Percentiles rank a stretch among this genome's conserved stretches.
phyloP scores from a whole-genome alignment of 2,113 vertebrate species.

The Pardalotus punctatus region DNA sequence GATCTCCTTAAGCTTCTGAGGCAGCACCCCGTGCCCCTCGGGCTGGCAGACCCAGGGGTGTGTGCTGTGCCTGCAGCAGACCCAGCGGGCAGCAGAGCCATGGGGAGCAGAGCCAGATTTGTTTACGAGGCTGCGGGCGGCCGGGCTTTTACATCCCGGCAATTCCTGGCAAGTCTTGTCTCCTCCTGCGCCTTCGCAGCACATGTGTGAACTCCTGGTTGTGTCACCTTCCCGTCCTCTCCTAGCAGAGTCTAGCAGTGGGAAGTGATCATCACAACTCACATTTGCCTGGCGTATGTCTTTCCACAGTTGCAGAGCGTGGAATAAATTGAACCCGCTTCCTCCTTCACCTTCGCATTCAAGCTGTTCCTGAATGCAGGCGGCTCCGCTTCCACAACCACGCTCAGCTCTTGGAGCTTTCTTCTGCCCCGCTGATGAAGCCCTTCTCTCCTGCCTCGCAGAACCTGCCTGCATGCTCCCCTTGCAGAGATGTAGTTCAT shows the following conservation, averaged over 20 bases:
- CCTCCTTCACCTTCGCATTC: background rate
- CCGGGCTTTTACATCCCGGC: background rate
- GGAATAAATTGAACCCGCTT: background rate
- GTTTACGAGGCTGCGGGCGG: background rate
- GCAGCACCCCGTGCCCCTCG: accelerated
- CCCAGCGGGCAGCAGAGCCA: accelerated
- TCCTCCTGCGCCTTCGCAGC: background rate
- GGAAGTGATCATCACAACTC: constrained; percentile 38
- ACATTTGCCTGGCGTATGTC: background rate
- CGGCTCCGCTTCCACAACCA: background rate
- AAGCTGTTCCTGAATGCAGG: background rate
- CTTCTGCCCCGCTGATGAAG: background rate
- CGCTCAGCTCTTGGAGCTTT: background rate
- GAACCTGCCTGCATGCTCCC: background rate
- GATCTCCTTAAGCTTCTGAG: background rate
- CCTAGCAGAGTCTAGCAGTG: background rate
- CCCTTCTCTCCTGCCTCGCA: background rate
- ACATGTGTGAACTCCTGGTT: constrained; percentile 34
- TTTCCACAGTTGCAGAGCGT: background rate
- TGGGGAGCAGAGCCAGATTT: background rate
- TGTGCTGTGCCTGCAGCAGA: background rate
- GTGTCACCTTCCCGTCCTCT: constrained; percentile 2
- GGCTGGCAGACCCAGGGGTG: accelerated
- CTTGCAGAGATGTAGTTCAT: background rate
- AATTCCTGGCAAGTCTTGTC: background rate